Conservation (phyloP, 2,888 invertebrate genomes). For the Dryadula phaetusa region DNA sequence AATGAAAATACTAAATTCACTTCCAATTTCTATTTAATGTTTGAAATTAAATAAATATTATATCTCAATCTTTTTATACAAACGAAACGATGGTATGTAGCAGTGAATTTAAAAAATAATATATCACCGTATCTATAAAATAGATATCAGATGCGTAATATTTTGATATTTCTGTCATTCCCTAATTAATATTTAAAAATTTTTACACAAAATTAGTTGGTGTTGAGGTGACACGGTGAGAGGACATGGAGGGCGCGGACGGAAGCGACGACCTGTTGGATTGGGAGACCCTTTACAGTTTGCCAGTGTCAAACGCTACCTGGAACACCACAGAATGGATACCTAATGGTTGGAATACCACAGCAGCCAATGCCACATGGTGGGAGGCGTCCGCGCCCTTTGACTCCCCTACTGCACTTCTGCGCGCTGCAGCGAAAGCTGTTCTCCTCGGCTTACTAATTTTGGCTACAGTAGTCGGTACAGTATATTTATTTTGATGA, state of each 20-base stretch:
- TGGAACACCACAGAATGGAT: conserved; percentile 71
- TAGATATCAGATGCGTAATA: too few species aligned
- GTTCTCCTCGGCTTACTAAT: conserved; percentile 85
- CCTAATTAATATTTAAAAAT: background rate
- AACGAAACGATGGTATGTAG: too few species aligned
- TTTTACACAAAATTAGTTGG: conserved; percentile 54
- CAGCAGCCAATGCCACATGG: conserved; percentile 69
- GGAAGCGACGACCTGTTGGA: conserved; percentile 69
- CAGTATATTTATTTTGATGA: conserved; percentile 48
- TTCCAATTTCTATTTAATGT: too few species aligned
- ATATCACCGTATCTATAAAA: too few species aligned
- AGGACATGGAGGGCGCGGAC: conserved; percentile 80
- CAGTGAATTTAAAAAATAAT: too few species aligned
- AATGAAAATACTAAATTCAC: too few species aligned
- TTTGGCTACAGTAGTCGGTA: conserved; percentile 86
- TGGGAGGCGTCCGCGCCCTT: conserved; percentile 76
- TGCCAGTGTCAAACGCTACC: conserved; percentile 66
- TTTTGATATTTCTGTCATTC: background rate
- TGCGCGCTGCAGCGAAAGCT: conserved; percentile 86
- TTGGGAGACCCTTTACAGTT: conserved; percentile 74
- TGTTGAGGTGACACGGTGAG: conserved; percentile 72
- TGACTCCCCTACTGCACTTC: conserved; percentile 80
- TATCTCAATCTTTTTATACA: too few species aligned
- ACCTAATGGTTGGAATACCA: conserved; percentile 66
- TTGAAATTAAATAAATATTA: too few species aligned